Evolutionary conservation across 2,113 vertebrate genomes (phyloP), one percentile per base, ranked within the genome.

Genomic region (Chunga burmeisteri): DNA sequence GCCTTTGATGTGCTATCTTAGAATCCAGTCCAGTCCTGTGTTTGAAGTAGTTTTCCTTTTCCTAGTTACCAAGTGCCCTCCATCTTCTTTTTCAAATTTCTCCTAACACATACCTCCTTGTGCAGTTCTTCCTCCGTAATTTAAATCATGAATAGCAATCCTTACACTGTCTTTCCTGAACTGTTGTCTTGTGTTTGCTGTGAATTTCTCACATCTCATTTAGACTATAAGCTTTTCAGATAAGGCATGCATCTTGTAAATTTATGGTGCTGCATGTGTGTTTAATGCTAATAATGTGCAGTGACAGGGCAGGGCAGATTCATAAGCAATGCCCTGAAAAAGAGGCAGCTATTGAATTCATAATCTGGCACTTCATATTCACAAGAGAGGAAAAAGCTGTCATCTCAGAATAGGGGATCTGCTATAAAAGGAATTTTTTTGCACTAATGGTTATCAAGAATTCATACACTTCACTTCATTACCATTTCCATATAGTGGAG

Each of bases 361-460:
- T 94, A 94, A 96, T 96, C 65, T 95, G 49, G 47, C 65, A 95
- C 73, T 94, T 95, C 91, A 92, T 92, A 92, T 88, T 96, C 96
- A 96, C 83, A 86, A 88, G 86, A 95, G 77, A 96, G 34, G 72
- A 91, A 95, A 92, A 95, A 91, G 56, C 73, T 94, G 81, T 93
- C 94, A 93, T 92, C 73, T 94, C 91, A 87, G 52, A 96, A 84
- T n/a, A 50, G 20, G 42, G 44, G 13, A 93, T 95, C 75, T 94
- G 61, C 42, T 94, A 86, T 81, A 75, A 97, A 90, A 93, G 55
- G 61, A 88, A 79, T 0, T 3, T 67, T 89, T 96, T 95, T 93
- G 16, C 44, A 49, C 75, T 91, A 96, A 92, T 87, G 56, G 34
- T 78, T 81, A 72, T 94, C 83, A 95, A 93, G 83, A 95, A 93